These are phyloP conservation scores for Acronicta psi DNA, from an alignment of 2,888 invertebrate genomes.

Conservation along the genomic window DNA sequence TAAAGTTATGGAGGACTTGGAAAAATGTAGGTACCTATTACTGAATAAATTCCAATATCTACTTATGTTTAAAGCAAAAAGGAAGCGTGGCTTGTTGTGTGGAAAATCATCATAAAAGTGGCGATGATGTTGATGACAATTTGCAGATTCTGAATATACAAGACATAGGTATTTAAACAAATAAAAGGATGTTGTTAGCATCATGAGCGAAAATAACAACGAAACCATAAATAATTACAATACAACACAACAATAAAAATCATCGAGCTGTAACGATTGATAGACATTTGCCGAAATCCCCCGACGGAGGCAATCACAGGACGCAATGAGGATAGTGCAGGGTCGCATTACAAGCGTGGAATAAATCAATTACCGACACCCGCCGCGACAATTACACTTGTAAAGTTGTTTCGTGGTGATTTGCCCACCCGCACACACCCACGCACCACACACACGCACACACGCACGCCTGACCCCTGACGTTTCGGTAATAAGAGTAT, in stretches of 20 bases:
- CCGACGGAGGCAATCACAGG: conserved; percentile 53
- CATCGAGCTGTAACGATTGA: conserved; percentile 42
- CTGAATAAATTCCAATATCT: background rate
- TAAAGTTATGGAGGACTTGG: conserved; percentile 27
- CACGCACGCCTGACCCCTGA: conserved; percentile 68
- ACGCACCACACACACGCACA: conserved; percentile 49
- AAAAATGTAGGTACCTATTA: conserved; percentile 13
- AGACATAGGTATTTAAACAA: background rate
- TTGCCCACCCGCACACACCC: conserved; percentile 66
- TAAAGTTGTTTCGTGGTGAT: conserved; percentile 79
- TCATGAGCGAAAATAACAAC: background rate
- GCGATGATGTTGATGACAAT: too few relatives aligned
- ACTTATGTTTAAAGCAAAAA: too few relatives aligned
- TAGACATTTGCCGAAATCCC: conserved; percentile 55
- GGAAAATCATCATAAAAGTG: too few relatives aligned
- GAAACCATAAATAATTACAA: conserved; percentile 34
- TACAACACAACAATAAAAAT: conserved; percentile 46
- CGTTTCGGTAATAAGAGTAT: conserved; percentile 76
- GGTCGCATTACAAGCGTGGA: conserved; percentile 60
- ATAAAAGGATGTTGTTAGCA: background rate
- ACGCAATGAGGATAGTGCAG: conserved; percentile 54
- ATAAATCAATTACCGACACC: conserved; percentile 84
- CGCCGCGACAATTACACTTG: conserved; percentile 82
- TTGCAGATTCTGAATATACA: too few relatives aligned
- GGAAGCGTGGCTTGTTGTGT: background rate